phyloP scores from a whole-genome alignment of 1,140 invertebrate species.

The Bilobella aurantiaca region DNA sequence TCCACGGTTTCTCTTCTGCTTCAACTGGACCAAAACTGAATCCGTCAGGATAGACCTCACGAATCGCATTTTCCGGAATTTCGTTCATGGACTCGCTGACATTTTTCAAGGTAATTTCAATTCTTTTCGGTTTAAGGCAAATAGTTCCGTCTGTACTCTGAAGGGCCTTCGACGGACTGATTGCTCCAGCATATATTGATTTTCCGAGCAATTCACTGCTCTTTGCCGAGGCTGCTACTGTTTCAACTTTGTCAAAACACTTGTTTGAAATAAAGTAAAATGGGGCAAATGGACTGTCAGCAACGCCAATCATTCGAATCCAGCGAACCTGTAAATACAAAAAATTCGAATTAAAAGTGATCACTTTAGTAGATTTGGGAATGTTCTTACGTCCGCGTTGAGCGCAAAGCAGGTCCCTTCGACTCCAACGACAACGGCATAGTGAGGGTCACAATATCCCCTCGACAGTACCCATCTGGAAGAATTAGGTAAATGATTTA shows the following conservation, averaged over 20 bases:
- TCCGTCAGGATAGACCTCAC: neutral
- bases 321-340: neutral
- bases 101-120: neutral
- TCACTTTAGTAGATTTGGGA: neutral
- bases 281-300: neutral
- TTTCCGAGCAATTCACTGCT: neutral
- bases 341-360: neutral
- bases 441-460: slow-evolving; percentile 12
- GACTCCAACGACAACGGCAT: slow-evolving; percentile 2
- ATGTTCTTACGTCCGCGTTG: slow-evolving; percentile 8
- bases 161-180: neutral
- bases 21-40: neutral
- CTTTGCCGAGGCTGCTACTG: neutral
- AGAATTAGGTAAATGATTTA: neutral
- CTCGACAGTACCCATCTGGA: slow-evolving; percentile 14
- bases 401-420: slow-evolving; percentile 14
- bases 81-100: neutral
- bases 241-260: neutral
- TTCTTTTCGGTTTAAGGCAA: neutral
- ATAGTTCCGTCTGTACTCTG: neutral
- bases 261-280: neutral
- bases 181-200: neutral
- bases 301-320: neutral
- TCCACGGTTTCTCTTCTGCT: neutral
- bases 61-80: neutral